Percentiles rank a stretch among this genome's conserved stretches.
Evolutionary conservation across 1,140 invertebrate species (phyloP).

Genomic region (Heliconius melpomene): DNA sequence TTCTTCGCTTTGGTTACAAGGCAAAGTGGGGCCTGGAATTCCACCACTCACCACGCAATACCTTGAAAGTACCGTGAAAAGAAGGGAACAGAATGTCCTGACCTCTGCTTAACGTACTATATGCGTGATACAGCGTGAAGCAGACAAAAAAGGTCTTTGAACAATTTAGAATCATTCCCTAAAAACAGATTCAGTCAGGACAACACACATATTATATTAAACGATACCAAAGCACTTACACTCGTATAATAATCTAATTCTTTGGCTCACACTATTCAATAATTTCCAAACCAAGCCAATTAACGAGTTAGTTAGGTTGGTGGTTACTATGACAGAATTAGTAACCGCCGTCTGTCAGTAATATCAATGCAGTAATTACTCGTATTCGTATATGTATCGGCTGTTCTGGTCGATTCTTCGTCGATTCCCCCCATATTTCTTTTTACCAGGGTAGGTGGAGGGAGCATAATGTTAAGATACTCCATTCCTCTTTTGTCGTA

Average conservation of each 20-base stretch:
- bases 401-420: neutral
- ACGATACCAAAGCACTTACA: neutral
- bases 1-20: too few species aligned
- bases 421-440: too few species aligned
- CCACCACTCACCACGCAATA: too few species aligned
- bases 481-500: too few species aligned
- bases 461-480: too few species aligned
- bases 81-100: too few species aligned
- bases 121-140: too few species aligned
- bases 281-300: constrained; percentile 8
- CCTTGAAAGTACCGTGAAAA: too few species aligned
- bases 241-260: neutral
- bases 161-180: neutral
- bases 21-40: too few species aligned
- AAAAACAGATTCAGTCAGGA: neutral
- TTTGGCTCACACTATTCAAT: constrained; percentile 12
- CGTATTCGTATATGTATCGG: neutral
- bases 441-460: too few species aligned
- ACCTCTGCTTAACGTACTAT: too few species aligned
- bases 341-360: constrained; percentile 41
- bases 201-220: neutral
- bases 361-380: constrained; percentile 12
- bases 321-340: constrained; percentile 40
- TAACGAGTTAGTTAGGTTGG: constrained; percentile 22
- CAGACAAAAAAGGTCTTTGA: too few species aligned